Evolutionary conservation across 2,888 invertebrate genomes (phyloP).

Genomic region (Microplitis deprimator): DNA sequence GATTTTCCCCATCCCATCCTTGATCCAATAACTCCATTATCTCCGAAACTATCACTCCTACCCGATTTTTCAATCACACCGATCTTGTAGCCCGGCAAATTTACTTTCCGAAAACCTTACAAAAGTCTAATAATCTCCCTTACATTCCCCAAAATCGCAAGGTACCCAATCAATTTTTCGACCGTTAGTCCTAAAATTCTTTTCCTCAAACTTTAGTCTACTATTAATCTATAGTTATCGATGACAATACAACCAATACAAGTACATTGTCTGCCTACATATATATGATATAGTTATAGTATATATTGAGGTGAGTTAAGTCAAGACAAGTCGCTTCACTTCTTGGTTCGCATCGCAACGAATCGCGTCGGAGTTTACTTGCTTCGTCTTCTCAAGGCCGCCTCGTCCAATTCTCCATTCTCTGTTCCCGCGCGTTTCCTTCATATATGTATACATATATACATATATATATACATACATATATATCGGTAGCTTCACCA

Average conservation of each 20-base stretch:
- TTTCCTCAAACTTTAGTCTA: too few relatives aligned
- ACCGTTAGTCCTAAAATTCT: too few relatives aligned
- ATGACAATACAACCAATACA: background rate
- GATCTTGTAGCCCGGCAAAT: too few relatives aligned
- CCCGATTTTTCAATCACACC: too few relatives aligned
- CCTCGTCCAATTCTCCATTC: slow-evolving; percentile 63
- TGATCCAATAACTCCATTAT: too few relatives aligned
- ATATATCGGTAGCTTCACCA: background rate
- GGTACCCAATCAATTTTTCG: too few relatives aligned
- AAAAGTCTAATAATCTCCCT: background rate
- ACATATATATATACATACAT: background rate
- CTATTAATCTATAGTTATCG: too few relatives aligned
- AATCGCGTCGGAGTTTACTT: slow-evolving; percentile 64
- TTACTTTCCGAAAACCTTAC: background rate
- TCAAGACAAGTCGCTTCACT: background rate
- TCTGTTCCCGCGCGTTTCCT: slow-evolving; percentile 21
- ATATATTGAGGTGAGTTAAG: background rate
- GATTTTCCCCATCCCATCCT: too few relatives aligned
- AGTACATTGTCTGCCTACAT: background rate
- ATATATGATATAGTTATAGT: background rate
- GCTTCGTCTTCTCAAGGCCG: slow-evolving; percentile 70
- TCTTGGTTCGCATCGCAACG: background rate
- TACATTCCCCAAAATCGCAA: background rate
- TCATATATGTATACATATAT: slow-evolving; percentile 6
- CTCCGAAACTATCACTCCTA: too few relatives aligned